Evolutionary conservation across 2,888 invertebrate species (phyloP).

Genomic region (Epsilonema sp.): DNA sequence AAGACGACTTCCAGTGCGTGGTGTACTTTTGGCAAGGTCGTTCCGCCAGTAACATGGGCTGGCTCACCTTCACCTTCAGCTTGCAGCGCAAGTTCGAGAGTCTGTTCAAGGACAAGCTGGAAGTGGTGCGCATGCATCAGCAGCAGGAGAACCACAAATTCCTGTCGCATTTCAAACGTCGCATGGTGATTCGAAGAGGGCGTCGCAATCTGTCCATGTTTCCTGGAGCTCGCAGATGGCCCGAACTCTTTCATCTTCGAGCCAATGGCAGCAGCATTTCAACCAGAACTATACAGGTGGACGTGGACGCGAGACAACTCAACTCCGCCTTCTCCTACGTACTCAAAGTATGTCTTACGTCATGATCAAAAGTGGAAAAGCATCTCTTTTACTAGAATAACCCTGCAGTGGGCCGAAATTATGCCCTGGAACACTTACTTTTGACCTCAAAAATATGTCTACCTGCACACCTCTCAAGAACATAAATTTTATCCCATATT

Average conservation of each 20-base stretch:
- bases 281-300: slow-evolving; percentile 39
- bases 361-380: no score
- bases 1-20: slow-evolving; percentile 63
- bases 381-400: no score
- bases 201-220: slow-evolving; percentile 13
- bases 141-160: slow-evolving; percentile 97
- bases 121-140: slow-evolving; percentile 85
- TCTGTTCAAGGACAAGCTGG: slow-evolving; percentile 60
- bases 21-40: slow-evolving; percentile 99
- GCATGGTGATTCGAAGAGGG: slow-evolving; percentile 76
- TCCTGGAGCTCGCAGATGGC: slow-evolving; percentile 27
- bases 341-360: no score
- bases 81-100: slow-evolving; percentile 57
- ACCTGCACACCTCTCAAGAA: no score
- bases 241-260: slow-evolving; percentile 80
- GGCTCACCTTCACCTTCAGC: slow-evolving; percentile 95
- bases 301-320: slow-evolving; percentile 57
- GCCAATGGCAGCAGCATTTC: slow-evolving; percentile 86
- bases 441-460: no score
- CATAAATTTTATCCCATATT: no score
- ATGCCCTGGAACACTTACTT: no score
- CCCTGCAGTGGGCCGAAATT: no score
- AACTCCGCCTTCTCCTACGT: slow-evolving; percentile 82
- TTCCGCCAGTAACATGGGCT: slow-evolving; percentile 95
- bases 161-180: slow-evolving; percentile 81